A percentile compares a stretch with the other conserved stretches of the same genome.
Conservation (phyloP, 2,113 vertebrate genomes). For the Poeciliopsis turrubarensis region DNA sequence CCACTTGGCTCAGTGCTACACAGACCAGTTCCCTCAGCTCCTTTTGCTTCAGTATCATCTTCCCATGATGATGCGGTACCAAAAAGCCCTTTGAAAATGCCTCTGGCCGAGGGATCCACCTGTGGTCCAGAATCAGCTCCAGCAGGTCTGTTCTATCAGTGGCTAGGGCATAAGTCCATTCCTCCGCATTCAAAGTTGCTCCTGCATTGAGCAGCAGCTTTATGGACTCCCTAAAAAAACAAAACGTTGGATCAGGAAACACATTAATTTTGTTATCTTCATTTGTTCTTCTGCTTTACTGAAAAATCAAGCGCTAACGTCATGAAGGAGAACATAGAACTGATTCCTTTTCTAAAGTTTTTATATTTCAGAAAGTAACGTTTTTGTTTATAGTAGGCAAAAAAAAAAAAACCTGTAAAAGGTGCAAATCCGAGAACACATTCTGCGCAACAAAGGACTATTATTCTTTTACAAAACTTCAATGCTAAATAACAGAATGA, state of each 20-base stretch:
- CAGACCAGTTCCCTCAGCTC: conserved; percentile 60
- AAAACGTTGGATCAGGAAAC: neutral
- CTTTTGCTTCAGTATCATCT: conserved; percentile 3
- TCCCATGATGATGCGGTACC: fast-evolving
- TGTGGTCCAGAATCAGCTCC: conserved; percentile 67
- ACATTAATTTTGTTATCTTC: neutral
- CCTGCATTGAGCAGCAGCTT: conserved; percentile 70
- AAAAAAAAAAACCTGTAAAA: no score
- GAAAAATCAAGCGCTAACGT: no score
- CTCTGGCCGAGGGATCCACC: conserved; percentile 30
- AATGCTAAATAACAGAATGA: no score
- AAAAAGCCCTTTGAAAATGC: neutral
- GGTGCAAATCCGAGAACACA: no score
- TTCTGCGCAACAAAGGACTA: no score
- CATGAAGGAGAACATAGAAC: no score
- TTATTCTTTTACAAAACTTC: no score
- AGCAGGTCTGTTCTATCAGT: conserved; percentile 58
- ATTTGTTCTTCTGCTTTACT: no score
- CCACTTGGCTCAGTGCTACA: conserved; percentile 40
- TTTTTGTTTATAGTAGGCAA: no score
- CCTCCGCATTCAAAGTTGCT: conserved; percentile 51
- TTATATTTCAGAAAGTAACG: no score
- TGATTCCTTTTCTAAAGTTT: no score
- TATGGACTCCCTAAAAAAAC: conserved; percentile 57
- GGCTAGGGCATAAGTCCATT: conserved; percentile 56